Evolutionary conservation across 1,140 invertebrate species (phyloP).

Genomic region (Polypedilum pembai): DNA sequence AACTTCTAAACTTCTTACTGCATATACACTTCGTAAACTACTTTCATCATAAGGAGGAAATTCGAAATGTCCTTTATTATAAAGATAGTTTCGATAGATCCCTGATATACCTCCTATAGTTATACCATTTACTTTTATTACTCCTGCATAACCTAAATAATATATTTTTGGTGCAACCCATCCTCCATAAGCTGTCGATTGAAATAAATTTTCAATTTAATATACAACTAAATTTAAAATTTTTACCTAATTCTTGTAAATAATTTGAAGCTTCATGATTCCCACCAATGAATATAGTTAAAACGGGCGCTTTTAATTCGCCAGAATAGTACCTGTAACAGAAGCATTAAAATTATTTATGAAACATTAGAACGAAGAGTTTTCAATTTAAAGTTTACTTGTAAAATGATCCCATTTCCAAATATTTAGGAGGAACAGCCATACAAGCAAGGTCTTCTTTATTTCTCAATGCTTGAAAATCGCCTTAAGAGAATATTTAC

Average conservation of each 20-base stretch:
- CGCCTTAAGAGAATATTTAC: conserved; percentile 50
- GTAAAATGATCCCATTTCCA: conserved; percentile 87
- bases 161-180: conserved; percentile 99
- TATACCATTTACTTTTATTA: conserved; percentile 77
- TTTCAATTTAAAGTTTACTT: conserved; percentile 69
- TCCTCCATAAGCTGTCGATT: conserved; percentile 84
- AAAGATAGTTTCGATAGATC: conserved; percentile 88
- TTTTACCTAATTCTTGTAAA: conserved; percentile 69
- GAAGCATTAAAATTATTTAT: too few species aligned
- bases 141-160: conserved; percentile 88
- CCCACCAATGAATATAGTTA: conserved; percentile 96
- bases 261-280: conserved; percentile 99
- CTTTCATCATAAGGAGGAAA: conserved; percentile 71
- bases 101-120: conserved; percentile 81
- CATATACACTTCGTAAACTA: conserved; percentile 82
- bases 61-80: conserved; percentile 80
- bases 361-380: too few species aligned
- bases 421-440: conserved; percentile 91
- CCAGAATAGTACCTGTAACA: conserved; percentile 86
- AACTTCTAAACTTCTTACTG: conserved; percentile 87
- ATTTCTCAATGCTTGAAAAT: conserved; percentile 87
- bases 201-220: too few species aligned
- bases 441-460: conserved; percentile 75
- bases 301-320: conserved; percentile 79
- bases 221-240: too few species aligned